A percentile compares a stretch with the other conserved stretches of the same genome.
phyloP scores from a whole-genome alignment of 1,140 invertebrate genomes.

The Hetaerina americana region DNA sequence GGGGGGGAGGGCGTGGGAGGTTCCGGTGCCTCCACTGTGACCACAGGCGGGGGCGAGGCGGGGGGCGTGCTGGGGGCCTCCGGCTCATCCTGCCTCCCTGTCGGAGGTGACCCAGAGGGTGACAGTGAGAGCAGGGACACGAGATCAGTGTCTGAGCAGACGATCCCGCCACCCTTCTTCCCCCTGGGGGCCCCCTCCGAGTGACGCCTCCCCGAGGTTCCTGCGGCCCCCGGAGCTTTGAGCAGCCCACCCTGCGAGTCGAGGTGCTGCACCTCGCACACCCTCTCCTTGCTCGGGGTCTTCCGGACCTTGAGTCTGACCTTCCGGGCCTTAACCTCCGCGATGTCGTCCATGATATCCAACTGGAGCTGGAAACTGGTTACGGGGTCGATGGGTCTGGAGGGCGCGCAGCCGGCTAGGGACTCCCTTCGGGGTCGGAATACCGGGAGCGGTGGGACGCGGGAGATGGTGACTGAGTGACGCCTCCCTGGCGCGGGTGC shows the following conservation, averaged over 20 bases:
- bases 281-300: conserved; percentile 51
- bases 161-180: conserved; percentile 27
- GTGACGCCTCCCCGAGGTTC: neutral
- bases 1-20: conserved; percentile 38
- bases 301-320: conserved; percentile 70
- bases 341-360: conserved; percentile 75
- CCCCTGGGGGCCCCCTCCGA: neutral
- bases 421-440: conserved; percentile 65
- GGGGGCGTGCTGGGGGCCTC: conserved; percentile 24
- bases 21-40: conserved; percentile 48
- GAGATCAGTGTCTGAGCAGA: conserved; percentile 66
- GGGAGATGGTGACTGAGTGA: conserved; percentile 70
- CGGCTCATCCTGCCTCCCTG: conserved; percentile 35
- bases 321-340: conserved; percentile 52
- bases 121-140: conserved; percentile 61
- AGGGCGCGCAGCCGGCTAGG: conserved; percentile 55
- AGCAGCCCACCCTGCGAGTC: conserved; percentile 25
- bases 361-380: conserved; percentile 60
- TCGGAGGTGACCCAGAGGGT: conserved; percentile 61
- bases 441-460: conserved; percentile 48
- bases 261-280: conserved; percentile 63
- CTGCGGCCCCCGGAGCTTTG: neutral
- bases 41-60: conserved; percentile 27
- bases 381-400: conserved; percentile 5
- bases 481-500: conserved; percentile 52